A percentile compares a stretch with the other conserved stretches of the same genome.
Conservation (phyloP, 1,140 invertebrate species). For the Meloidogyne chitwoodi region DNA sequence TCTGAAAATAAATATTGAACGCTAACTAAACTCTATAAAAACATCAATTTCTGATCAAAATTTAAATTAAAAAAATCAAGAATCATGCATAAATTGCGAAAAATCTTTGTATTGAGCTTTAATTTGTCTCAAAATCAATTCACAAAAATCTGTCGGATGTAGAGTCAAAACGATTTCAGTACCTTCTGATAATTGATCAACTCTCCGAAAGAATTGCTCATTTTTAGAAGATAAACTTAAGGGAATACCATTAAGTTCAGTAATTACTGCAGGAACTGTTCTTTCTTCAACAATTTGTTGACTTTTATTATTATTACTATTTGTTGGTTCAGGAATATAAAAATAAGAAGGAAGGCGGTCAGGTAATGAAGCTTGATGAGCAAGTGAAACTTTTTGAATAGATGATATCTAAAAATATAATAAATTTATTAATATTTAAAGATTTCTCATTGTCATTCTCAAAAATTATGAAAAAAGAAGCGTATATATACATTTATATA, state of each 20-base stretch:
- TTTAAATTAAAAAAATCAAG: neutral
- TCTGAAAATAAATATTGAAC: no score
- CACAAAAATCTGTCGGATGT: slow-evolving; percentile 12
- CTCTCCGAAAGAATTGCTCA: slow-evolving; percentile 24
- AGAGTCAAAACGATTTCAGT: slow-evolving; percentile 13
- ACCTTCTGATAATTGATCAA: slow-evolving; percentile 17
- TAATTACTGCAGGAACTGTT: slow-evolving; percentile 24
- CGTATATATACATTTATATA: slow-evolving; percentile 17
- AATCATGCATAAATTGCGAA: neutral
- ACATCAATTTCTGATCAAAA: no score
- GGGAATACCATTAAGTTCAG: slow-evolving; percentile 28
- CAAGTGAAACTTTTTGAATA: neutral
- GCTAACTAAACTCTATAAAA: no score
- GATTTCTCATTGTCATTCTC: neutral
- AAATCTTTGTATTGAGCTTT: neutral
- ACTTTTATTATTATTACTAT: neutral
- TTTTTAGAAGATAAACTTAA: slow-evolving; percentile 26
- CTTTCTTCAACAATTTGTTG: neutral
- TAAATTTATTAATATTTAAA: neutral
- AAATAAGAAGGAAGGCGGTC: neutral
- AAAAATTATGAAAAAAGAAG: neutral
- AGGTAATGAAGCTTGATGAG: neutral
- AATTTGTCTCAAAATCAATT: neutral
- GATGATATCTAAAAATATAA: neutral
- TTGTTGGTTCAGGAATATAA: neutral